Percentiles rank a stretch among this genome's conserved stretches.
These are phyloP conservation scores for Lordiphosa collinella DNA, from an alignment of 1,140 invertebrate genomes.

Conservation along the genomic window DNA sequence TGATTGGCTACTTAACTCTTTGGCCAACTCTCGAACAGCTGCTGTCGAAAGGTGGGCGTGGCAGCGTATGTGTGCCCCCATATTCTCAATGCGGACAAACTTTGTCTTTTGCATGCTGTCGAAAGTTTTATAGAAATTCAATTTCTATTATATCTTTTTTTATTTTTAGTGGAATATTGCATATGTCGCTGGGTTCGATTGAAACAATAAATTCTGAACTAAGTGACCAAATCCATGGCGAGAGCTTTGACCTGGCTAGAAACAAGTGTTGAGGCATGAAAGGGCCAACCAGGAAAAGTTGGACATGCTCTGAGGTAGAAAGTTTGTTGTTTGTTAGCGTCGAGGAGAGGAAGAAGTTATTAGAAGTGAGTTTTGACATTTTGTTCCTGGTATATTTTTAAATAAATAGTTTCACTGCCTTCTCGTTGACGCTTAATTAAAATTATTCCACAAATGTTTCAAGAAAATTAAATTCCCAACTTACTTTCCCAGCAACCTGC, in stretches of 20 bases:
- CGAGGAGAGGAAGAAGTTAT: no score
- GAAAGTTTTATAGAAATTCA: conserved; percentile 16
- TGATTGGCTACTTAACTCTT: conserved; percentile 57
- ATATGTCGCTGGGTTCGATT: conserved; percentile 10
- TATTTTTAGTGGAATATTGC: background rate
- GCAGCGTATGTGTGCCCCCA: conserved; percentile 2
- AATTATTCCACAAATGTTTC: no score
- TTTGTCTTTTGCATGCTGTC: conserved; percentile 17
- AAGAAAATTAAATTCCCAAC: no score
- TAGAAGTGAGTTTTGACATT: no score
- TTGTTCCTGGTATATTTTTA: no score
- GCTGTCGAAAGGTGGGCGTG: conserved; percentile 2
- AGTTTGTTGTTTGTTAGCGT: background rate
- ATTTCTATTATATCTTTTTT: conserved; percentile 10
- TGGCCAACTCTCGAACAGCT: conserved; percentile 35
- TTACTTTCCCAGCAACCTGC: no score
- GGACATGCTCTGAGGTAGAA: background rate
- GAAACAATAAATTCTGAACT: conserved; percentile 11
- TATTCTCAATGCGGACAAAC: background rate
- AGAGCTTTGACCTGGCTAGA: conserved; percentile 6
- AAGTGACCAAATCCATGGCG: conserved; percentile 4
- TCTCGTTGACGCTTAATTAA: no score
- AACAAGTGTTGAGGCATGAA: conserved; percentile 9
- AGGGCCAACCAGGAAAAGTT: background rate
- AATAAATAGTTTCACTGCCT: no score